These are phyloP conservation scores for Idris sp. DNA, from an alignment of 1,140 invertebrate genomes.

Conservation along the genomic window DNA sequence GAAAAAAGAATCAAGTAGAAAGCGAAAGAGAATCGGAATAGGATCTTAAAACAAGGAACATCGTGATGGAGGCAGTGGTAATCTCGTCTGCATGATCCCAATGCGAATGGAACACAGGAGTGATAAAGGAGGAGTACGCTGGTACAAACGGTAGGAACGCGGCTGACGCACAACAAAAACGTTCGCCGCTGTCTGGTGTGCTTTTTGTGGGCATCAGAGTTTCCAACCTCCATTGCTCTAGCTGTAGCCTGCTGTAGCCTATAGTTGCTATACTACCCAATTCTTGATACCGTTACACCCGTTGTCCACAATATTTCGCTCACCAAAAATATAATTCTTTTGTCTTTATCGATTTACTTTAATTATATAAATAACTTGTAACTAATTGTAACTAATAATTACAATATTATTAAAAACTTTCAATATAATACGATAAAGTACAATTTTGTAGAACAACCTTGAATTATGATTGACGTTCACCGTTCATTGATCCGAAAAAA, in stretches of 20 bases:
- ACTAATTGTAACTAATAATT: no score
- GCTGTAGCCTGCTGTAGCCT: constrained; percentile 52
- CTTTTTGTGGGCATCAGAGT: constrained; percentile 78
- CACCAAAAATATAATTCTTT: no score
- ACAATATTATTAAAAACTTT: no score
- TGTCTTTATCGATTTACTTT: no score
- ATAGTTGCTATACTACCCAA: constrained; percentile 61
- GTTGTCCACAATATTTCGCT: constrained; percentile 58
- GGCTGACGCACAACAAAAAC: constrained; percentile 79
- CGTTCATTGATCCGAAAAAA: constrained; percentile 44
- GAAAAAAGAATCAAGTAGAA: no score
- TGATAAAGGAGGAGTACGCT: constrained; percentile 77
- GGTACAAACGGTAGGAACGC: constrained; percentile 72
- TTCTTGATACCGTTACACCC: constrained; percentile 67
- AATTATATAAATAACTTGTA: no score
- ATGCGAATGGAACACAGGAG: constrained; percentile 70
- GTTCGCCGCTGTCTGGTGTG: constrained; percentile 78
- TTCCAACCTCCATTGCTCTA: constrained; percentile 74
- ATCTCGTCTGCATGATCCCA: constrained; percentile 68
- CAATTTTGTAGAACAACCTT: no score
- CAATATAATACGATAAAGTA: no score
- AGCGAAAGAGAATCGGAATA: no score
- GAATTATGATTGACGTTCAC: constrained; percentile 55
- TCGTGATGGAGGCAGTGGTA: constrained; percentile 62
- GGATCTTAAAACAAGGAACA: constrained; percentile 44